phyloP scores from a whole-genome alignment of 1,140 invertebrate species.

The Wiebesia pumilae region DNA sequence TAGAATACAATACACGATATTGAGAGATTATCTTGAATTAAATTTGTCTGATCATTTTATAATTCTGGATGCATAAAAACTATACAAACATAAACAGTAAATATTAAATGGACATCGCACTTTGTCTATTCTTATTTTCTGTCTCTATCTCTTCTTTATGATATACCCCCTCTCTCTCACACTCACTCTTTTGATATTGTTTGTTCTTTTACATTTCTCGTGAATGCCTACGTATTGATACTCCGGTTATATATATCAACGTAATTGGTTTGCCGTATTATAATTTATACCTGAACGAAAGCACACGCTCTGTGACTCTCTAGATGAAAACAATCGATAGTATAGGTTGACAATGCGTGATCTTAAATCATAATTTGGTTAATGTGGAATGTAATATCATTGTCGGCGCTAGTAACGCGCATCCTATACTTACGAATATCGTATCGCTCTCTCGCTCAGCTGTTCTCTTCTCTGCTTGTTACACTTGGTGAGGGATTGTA shows the following conservation, averaged over 20 bases:
- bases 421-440: slow-evolving; percentile 53
- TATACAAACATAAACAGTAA: too few relatives aligned
- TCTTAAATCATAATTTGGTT: slow-evolving; percentile 76
- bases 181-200: neutral
- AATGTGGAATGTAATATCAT: slow-evolving; percentile 71
- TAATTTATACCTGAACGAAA: slow-evolving; percentile 67
- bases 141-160: neutral
- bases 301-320: slow-evolving; percentile 66
- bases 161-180: neutral
- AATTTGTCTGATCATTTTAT: too few relatives aligned
- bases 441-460: slow-evolving; percentile 41
- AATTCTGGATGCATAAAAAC: too few relatives aligned
- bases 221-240: neutral
- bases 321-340: slow-evolving; percentile 72
- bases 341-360: slow-evolving; percentile 66
- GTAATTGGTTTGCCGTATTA: slow-evolving; percentile 66
- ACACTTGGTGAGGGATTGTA: slow-evolving; percentile 66
- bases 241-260: slow-evolving; percentile 58
- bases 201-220: neutral
- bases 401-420: slow-evolving; percentile 66
- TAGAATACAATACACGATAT: too few relatives aligned
- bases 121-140: too few relatives aligned
- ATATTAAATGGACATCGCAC: too few relatives aligned
- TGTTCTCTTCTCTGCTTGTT: slow-evolving; percentile 44
- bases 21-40: too few relatives aligned